These are phyloP conservation scores for Cantharis nigra DNA, from an alignment of 2,888 invertebrate genomes.

Conservation along the genomic window DNA sequence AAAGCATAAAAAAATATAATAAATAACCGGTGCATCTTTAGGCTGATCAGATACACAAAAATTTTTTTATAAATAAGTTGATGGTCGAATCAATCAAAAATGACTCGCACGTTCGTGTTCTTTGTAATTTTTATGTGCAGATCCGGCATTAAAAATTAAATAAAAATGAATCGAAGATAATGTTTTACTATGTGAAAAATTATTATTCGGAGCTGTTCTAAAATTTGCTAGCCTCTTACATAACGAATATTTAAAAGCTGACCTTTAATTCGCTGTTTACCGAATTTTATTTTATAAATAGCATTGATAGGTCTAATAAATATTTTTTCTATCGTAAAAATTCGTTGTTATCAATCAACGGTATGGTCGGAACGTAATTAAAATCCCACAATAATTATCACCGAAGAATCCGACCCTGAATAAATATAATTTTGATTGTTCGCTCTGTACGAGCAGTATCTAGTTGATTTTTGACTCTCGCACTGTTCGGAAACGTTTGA, in stretches of 20 bases:
- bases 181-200: background rate
- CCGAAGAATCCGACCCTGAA: background rate
- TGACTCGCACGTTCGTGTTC: background rate
- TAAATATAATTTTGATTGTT: background rate
- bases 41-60: background rate
- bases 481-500: background rate
- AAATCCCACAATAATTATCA: background rate
- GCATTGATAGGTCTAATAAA: background rate
- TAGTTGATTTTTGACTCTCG: background rate
- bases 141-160: background rate
- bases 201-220: background rate
- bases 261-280: background rate
- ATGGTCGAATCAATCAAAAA: background rate
- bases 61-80: background rate
- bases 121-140: background rate
- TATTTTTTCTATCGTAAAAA: background rate
- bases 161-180: background rate
- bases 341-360: background rate
- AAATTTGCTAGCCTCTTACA: background rate
- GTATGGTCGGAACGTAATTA: background rate
- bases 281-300: background rate
- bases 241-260: background rate
- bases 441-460: background rate
- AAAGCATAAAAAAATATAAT: background rate
- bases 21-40: background rate